Conservation (phyloP, 1,140 invertebrate genomes). For the Vanessa atalanta region DNA sequence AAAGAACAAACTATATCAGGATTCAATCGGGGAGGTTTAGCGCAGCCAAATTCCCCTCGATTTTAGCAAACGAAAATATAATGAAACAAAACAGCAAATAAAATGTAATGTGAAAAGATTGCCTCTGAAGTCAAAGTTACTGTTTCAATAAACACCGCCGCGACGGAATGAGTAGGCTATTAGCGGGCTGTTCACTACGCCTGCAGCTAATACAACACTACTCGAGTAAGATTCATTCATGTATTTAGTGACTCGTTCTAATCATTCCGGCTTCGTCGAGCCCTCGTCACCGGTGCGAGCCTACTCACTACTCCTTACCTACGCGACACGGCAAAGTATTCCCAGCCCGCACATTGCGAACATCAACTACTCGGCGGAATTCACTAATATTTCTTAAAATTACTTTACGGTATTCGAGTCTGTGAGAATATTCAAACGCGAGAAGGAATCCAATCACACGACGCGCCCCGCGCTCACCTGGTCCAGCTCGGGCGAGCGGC, state of each 20-base stretch:
- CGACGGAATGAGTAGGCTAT: constrained; percentile 13
- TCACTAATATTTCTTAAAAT: no score
- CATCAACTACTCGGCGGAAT: no score
- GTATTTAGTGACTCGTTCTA: neutral
- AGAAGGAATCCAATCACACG: no score
- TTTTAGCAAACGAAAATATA: constrained; percentile 56
- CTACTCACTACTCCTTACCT: no score
- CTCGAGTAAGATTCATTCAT: neutral
- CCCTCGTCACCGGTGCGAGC: neutral
- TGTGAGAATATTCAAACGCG: no score
- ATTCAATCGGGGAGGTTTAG: constrained; percentile 30
- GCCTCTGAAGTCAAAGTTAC: constrained; percentile 26
- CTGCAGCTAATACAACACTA: neutral
- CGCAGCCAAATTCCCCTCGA: constrained; percentile 25
- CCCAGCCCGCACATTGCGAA: no score
- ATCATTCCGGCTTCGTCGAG: neutral
- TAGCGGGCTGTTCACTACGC: constrained; percentile 12
- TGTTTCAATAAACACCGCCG: constrained; percentile 8
- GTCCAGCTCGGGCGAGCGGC: constrained; percentile 93
- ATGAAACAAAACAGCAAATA: constrained; percentile 68
- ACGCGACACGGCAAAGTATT: no score
- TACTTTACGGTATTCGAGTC: no score
- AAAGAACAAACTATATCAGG: constrained; percentile 41
- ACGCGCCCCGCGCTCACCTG: constrained; percentile 84
- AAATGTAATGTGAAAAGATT: constrained; percentile 64